Conservation (phyloP, 2,888 invertebrate species). For the Meiosimyza decipiens region DNA sequence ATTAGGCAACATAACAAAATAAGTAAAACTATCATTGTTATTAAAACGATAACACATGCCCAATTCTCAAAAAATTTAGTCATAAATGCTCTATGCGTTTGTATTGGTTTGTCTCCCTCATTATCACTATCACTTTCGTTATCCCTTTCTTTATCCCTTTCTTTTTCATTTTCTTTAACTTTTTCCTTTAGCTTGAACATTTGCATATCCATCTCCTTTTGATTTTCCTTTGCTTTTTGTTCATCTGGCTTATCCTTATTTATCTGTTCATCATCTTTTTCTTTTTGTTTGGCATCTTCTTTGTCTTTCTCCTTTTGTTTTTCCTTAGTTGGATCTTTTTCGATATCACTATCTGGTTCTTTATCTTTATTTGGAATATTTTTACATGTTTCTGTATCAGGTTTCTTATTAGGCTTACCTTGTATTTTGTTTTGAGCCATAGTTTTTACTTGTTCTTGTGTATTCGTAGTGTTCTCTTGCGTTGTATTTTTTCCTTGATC, state of each 20-base stretch:
- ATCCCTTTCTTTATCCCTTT: background rate
- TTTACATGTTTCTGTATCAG: background rate
- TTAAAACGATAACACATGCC: too few relatives aligned
- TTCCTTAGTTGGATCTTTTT: slow-evolving; percentile 3
- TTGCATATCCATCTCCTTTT: background rate
- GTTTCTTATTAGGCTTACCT: background rate
- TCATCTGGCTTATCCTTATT: background rate
- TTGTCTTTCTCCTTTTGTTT: background rate
- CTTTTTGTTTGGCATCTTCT: background rate
- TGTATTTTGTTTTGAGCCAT: slow-evolving; percentile 5
- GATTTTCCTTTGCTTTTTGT: background rate
- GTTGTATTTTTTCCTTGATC: background rate
- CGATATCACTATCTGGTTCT: background rate
- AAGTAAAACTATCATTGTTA: too few relatives aligned
- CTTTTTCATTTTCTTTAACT: background rate
- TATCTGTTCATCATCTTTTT: background rate
- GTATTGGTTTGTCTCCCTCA: background rate
- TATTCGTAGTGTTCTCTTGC: background rate
- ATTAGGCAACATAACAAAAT: too few relatives aligned
- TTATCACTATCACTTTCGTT: background rate
- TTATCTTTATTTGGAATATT: background rate
- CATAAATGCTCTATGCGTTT: background rate
- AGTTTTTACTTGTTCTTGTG: slow-evolving; percentile 11
- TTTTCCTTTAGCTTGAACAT: background rate
- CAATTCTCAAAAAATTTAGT: too few relatives aligned